Evolutionary conservation across 2,888 invertebrate genomes (phyloP), one percentile per base, ranked within the genome.

Genomic region (Romanomermis culicivorax): DNA sequence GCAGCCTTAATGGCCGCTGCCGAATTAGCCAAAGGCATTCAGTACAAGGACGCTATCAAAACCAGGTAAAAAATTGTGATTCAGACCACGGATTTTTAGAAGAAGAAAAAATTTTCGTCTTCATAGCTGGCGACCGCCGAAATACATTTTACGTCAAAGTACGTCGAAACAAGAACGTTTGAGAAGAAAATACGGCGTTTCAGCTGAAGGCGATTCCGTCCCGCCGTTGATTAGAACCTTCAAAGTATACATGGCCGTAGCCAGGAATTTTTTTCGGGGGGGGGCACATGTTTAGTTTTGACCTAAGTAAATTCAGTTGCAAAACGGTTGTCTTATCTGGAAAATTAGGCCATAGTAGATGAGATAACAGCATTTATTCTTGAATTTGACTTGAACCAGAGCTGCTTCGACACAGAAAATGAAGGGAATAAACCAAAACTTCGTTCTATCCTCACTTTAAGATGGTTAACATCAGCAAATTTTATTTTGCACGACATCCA

Each of bases 1-100:
- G 25, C 58, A 66, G 95, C 95, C 29, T 72, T 97, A 52, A 91
- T 93, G 88, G 93, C 91, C 58, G 95, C 93, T 0, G 85, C 89
- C 29, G 97, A 99, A 72, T 78, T 99, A 64, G 95, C 97, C 1
- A 93, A 91, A 74, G 97, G 95, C 25, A 89, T 97, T 58, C 86
- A 91, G 65, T 99, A 99, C 67, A 82, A 82, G 63, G 85, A 95
- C 55, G 86, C 95, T 0, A 89, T 97, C 53, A 86, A 85, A 71
- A 97, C 97, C 0, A 78, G 78, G 78, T 78, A 36, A 17, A 17
- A 7, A 7, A 7, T 36, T 36, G 7, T 36, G 7, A 36, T 36
- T 36, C n/a, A n/a, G n/a, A n/a, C n/a, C n/a, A n/a, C n/a, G 36
- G 17, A 36, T 36, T 36, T 36, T 36, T 36, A 11, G 36, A 36